These are phyloP conservation scores for Didymodactylos carnosus DNA, from an alignment of 2,888 invertebrate genomes.

Conservation along the genomic window DNA sequence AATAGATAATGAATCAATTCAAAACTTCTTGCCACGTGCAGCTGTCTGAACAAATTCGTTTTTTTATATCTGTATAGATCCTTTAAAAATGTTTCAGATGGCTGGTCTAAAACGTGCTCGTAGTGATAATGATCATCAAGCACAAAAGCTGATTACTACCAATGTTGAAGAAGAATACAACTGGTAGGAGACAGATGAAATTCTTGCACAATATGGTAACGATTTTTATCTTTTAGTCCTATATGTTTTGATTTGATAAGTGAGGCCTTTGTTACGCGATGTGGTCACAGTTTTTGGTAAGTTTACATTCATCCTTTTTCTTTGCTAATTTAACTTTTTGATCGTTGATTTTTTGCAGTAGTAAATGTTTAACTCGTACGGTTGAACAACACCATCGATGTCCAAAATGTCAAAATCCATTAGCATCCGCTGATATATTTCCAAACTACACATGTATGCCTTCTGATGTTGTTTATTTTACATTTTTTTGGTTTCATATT, in stretches of 20 bases:
- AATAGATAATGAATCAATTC: too few relatives aligned
- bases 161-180: not conserved
- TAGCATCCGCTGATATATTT: slow-evolving; percentile 53
- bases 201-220: not conserved
- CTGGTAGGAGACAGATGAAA: not conserved
- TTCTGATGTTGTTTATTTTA: not conserved
- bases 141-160: not conserved
- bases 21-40: too few relatives aligned
- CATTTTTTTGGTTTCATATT: too few relatives aligned
- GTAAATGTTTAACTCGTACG: slow-evolving; percentile 52
- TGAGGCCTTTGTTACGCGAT: slow-evolving; percentile 70
- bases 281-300: slow-evolving; percentile 72
- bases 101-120: not conserved
- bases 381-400: slow-evolving; percentile 50
- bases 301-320: slow-evolving; percentile 9
- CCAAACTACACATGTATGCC: slow-evolving; percentile 53
- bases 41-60: too few relatives aligned
- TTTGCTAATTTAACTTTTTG: not conserved
- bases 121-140: not conserved
- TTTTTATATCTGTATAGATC: not conserved
- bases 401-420: slow-evolving; percentile 57
- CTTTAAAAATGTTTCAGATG: not conserved
- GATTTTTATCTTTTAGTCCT: slow-evolving; percentile 38
- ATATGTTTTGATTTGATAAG: slow-evolving; percentile 70
- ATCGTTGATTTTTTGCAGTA: slow-evolving; percentile 29